These are phyloP conservation scores for Crossaster papposus DNA, from an alignment of 53 echinoderm and acorn worm species.

Conservation along the genomic window DNA sequence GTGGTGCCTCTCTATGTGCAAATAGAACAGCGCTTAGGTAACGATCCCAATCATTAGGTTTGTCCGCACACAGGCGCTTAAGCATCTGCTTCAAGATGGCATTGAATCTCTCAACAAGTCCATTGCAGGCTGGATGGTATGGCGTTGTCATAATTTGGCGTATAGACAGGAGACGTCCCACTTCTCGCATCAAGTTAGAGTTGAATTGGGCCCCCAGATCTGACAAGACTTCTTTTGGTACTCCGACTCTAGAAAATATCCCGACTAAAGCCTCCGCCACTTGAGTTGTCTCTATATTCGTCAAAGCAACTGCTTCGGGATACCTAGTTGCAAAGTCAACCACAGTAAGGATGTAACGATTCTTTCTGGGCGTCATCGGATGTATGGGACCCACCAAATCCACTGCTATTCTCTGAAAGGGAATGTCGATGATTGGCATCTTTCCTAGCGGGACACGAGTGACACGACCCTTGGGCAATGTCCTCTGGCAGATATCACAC, in stretches of 20 bases:
- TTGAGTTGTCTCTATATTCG: constrained; percentile 32
- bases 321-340: constrained; percentile 59
- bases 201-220: constrained; percentile 63
- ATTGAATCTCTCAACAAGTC: constrained; percentile 65
- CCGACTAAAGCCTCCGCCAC: constrained; percentile 56
- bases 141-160: constrained; percentile 49
- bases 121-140: constrained; percentile 63
- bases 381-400: constrained; percentile 62
- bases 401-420: constrained; percentile 50
- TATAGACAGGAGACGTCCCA: constrained; percentile 52
- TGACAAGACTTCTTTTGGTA: constrained; percentile 64
- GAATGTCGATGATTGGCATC: constrained; percentile 53
- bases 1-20: constrained; percentile 62
- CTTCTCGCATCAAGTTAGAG: constrained; percentile 64
- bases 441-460: constrained; percentile 55
- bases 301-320: constrained; percentile 61
- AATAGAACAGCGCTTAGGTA: constrained; percentile 56
- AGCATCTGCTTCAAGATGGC: constrained; percentile 58
- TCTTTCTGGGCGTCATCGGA: constrained; percentile 40
- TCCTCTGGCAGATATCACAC: constrained; percentile 72
- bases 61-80: constrained; percentile 59
- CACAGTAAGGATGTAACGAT: constrained; percentile 60
- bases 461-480: constrained; percentile 47
- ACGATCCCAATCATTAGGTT: constrained; percentile 62
- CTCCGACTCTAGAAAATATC: constrained; percentile 66